phyloP scores from a whole-genome alignment of 1,140 invertebrate genomes.

The Chymomyza costata region DNA sequence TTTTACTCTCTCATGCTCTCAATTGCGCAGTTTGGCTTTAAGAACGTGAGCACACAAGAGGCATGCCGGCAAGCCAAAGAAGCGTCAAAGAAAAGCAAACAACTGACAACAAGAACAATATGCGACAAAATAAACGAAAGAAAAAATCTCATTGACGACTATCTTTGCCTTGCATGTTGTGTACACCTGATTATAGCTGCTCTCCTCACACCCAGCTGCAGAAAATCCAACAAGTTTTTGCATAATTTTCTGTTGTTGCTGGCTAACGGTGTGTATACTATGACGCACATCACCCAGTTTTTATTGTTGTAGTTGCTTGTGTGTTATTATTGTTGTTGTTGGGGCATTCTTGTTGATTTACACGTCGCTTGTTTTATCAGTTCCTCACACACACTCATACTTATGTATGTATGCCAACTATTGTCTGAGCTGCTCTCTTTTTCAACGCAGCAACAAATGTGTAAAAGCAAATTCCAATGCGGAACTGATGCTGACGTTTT shows the following conservation, averaged over 20 bases:
- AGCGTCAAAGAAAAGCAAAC: slow-evolving; percentile 12
- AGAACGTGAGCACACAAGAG: slow-evolving; percentile 14
- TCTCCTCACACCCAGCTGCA: slow-evolving; percentile 13
- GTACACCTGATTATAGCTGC: too few relatives aligned
- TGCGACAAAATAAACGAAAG: slow-evolving; percentile 35
- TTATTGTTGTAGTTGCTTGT: background rate
- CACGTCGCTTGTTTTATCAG: background rate
- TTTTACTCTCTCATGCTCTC: background rate
- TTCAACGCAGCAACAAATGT: background rate
- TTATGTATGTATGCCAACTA: slow-evolving; percentile 1
- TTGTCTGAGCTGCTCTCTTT: background rate
- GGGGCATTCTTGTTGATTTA: background rate
- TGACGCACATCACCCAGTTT: background rate
- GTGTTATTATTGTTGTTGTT: slow-evolving; percentile 8
- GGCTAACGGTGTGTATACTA: slow-evolving; percentile 3
- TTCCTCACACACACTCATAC: slow-evolving; percentile 4
- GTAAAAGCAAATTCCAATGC: slow-evolving; percentile 18
- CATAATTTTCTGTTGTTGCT: background rate
- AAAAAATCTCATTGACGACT: slow-evolving; percentile 28
- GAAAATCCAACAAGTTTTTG: slow-evolving; percentile 6
- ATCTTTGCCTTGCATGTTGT: too few relatives aligned
- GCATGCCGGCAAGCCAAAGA: slow-evolving; percentile 4
- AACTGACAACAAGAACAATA: slow-evolving; percentile 19
- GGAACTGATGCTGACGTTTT: slow-evolving; percentile 31
- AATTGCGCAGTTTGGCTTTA: slow-evolving; percentile 26